Percentiles rank a stretch among this genome's conserved stretches.
Evolutionary conservation across 2,888 invertebrate species (phyloP).

Genomic region (Eudasyphora cyanicolor): DNA sequence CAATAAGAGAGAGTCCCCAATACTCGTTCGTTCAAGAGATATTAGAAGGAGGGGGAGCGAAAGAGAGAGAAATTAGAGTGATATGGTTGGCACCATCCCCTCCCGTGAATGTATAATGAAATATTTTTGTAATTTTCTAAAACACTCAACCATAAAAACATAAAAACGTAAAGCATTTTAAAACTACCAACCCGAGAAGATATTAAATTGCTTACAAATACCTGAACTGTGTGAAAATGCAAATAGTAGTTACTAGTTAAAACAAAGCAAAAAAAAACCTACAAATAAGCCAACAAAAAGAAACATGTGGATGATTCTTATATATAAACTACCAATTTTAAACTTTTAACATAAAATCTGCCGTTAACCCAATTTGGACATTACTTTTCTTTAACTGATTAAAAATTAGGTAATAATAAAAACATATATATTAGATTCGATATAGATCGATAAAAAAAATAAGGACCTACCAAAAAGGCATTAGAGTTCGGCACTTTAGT

Average conservation of each 20-base stretch:
- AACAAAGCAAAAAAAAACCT: neutral
- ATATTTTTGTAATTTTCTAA: conserved; percentile 30
- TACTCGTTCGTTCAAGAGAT: too few species aligned
- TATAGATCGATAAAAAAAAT: too few species aligned
- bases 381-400: too few species aligned
- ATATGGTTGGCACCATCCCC: conserved; percentile 1
- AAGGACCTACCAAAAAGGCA: too few species aligned
- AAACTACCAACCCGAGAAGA: neutral
- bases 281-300: neutral
- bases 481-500: too few species aligned
- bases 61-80: conserved; percentile 4
- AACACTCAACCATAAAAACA: too few species aligned
- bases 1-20: neutral
- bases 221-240: conserved; percentile 28
- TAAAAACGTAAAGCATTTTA: conserved; percentile 26
- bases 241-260: conserved; percentile 6
- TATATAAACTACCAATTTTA: too few species aligned
- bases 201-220: conserved; percentile 31
- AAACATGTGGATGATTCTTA: too few species aligned
- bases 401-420: too few species aligned
- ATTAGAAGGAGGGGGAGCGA: neutral
- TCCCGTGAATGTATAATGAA: conserved; percentile 4
- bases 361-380: too few species aligned
- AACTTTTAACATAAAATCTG: too few species aligned
- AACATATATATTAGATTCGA: too few species aligned